Evolutionary conservation across 2,113 vertebrate species (phyloP).

Genomic region (Pedetes capensis): DNA sequence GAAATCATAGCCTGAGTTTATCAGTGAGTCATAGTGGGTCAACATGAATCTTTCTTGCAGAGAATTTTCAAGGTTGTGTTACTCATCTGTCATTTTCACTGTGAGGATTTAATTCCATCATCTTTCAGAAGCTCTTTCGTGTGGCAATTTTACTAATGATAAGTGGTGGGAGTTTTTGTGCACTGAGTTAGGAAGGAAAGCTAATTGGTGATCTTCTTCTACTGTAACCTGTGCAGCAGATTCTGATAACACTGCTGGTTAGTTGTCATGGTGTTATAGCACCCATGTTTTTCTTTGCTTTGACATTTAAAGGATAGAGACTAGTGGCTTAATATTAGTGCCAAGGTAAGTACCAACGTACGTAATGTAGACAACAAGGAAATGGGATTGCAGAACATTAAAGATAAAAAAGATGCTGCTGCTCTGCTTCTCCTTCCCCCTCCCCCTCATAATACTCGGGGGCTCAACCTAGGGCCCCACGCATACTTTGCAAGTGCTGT

Average conservation of each 20-base stretch:
- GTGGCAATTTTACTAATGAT: background rate
- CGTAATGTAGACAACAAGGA: background rate
- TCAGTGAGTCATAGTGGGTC: conserved; percentile 35
- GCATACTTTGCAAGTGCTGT: too few relatives aligned
- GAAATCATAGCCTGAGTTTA: conserved; percentile 1
- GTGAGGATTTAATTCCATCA: background rate
- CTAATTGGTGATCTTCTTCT: background rate
- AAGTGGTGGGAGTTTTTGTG: conserved; percentile 8
- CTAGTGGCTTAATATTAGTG: background rate
- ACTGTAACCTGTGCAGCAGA: background rate
- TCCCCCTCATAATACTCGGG: too few relatives aligned
- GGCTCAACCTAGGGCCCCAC: too few relatives aligned
- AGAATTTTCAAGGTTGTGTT: background rate
- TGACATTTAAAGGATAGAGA: background rate
- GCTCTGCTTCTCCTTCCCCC: too few relatives aligned
- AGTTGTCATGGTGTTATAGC: too few relatives aligned
- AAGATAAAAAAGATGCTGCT: background rate
- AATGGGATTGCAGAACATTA: background rate
- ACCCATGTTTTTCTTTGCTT: background rate
- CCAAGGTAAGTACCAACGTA: background rate
- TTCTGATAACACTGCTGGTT: background rate
- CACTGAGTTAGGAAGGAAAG: conserved; percentile 10
- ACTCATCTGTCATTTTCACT: background rate
- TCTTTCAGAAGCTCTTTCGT: conserved; percentile 19
- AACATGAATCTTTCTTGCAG: background rate